phyloP scores from a whole-genome alignment of 2,797 vertebrate genomes.

The Manis javanica region DNA sequence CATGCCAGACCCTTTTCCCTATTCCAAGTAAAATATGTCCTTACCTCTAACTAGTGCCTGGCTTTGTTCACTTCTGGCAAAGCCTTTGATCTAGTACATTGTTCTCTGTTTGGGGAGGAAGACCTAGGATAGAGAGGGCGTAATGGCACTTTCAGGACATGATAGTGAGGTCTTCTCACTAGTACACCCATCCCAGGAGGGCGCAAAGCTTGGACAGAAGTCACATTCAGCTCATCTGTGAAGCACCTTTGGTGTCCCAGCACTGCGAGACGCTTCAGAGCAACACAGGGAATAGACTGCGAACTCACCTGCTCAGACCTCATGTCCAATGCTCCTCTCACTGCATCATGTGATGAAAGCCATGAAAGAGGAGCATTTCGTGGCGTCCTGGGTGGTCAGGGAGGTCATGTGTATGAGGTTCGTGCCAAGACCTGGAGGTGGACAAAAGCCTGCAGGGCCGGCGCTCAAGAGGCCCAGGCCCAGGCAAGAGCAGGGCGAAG shows the following conservation, averaged over 20 bases:
- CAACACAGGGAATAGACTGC: rapidly evolving
- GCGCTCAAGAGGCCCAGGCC: neutral
- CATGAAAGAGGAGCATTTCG: neutral
- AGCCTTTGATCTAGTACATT: neutral
- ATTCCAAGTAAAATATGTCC: neutral
- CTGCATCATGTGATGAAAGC: rapidly evolving
- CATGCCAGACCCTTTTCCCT: neutral
- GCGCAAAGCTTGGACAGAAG: neutral
- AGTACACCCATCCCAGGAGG: neutral
- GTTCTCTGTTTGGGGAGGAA: neutral
- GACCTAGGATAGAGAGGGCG: neutral
- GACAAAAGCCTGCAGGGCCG: neutral
- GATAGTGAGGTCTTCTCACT: neutral
- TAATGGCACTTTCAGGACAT: neutral
- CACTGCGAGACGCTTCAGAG: neutral
- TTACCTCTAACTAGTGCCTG: neutral
- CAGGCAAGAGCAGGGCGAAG: neutral
- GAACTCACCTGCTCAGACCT: neutral
- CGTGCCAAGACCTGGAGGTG: neutral
- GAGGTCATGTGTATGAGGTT: neutral
- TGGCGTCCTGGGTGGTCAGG: neutral
- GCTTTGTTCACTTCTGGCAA: neutral
- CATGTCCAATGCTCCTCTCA: neutral
- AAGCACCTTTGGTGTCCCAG: neutral
- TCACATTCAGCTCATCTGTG: neutral